Evolutionary conservation across 2,113 vertebrate genomes (phyloP), one percentile per base, ranked within the genome.

Genomic region (Brachionichthys hirsutus): DNA sequence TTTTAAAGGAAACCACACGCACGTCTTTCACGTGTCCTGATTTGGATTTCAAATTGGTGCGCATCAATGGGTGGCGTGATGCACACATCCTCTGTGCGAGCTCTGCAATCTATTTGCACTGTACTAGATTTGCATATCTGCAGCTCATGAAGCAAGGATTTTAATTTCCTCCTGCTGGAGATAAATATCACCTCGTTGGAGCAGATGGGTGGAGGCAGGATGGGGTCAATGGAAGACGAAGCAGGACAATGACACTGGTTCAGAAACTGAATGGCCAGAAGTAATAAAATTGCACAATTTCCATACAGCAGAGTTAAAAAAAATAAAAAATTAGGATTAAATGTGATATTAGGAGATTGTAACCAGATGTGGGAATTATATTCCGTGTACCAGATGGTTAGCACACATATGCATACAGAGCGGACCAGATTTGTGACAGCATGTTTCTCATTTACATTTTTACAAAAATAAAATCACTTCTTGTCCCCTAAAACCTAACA

Each of bases 101-200:
- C 77, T 54, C 61, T 15, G 72, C 83, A 85, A 88, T 88, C 85
- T 89, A 89, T 88, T 88, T 88, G 82, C 81, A 74, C 75, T 68
- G 83, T 82, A 41, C 75, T 55, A 70, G 71, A 95, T 96, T 94
- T 96, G 94, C 94, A 93, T 94, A 94, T 92, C 93, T 92, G 92
- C 85, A 86, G 89, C 92, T 92, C 91, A 91, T 92, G 92, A 93
- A 79, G 93, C 92, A 89, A 87, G 88, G 88, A 90, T 30, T 97
- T 96, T 98, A 95, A 98, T 98, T 98, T 97, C 95, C 95, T 96
- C 94, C 92, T 92, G 92, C 93, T 91, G 91, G 89, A 93, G 95
- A 98, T 98, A 96, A 93, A 95, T 94, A 98, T 98, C 95, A 95
- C 92, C 91, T 93, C 94, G 93, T 93, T 94, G 93, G 94, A 95